These are phyloP conservation scores for Takifugu ocellatus DNA, from an alignment of 2,797 vertebrate genomes.

Conservation along the genomic window DNA sequence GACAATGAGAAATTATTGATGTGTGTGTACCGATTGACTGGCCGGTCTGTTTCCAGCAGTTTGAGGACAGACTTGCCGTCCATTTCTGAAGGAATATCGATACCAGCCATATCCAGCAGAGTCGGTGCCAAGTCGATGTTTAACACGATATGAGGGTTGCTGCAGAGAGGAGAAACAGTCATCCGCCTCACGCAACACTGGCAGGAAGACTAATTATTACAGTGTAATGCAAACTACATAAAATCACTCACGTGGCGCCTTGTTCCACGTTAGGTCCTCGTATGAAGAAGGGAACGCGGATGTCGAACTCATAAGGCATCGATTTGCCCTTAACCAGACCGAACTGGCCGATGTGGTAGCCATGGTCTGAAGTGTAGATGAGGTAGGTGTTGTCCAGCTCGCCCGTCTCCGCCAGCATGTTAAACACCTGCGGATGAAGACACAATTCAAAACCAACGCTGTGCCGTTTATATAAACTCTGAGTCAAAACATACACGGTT, in stretches of 20 bases:
- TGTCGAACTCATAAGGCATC: conserved; percentile 98
- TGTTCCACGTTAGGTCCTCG: conserved; percentile 93
- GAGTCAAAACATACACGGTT: conserved; percentile 64
- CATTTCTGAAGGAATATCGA: conserved; percentile 92
- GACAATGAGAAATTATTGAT: neutral
- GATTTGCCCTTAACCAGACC: conserved; percentile 97
- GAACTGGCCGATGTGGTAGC: conserved; percentile 97
- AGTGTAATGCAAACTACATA: neutral
- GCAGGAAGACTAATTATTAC: neutral
- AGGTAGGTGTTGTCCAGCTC: conserved; percentile 95
- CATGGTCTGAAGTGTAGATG: conserved; percentile 95
- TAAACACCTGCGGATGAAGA: conserved; percentile 81
- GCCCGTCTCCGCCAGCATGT: conserved; percentile 86
- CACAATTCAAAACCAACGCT: conserved; percentile 21
- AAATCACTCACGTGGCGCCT: conserved; percentile 86
- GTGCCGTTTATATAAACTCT: conserved; percentile 60
- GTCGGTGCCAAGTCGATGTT: conserved; percentile 95
- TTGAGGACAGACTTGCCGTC: conserved; percentile 96
- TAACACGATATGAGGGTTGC: conserved; percentile 90
- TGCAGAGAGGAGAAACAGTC: conserved; percentile 33
- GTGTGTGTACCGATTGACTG: conserved; percentile 83
- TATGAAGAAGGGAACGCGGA: conserved; percentile 92
- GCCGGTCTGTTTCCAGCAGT: conserved; percentile 86
- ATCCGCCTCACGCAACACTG: neutral
- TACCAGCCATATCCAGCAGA: conserved; percentile 92